A percentile compares a stretch with the other conserved stretches of the same genome.
Conservation (phyloP, 2,113 vertebrate genomes). For the Camelus bactrianus region DNA sequence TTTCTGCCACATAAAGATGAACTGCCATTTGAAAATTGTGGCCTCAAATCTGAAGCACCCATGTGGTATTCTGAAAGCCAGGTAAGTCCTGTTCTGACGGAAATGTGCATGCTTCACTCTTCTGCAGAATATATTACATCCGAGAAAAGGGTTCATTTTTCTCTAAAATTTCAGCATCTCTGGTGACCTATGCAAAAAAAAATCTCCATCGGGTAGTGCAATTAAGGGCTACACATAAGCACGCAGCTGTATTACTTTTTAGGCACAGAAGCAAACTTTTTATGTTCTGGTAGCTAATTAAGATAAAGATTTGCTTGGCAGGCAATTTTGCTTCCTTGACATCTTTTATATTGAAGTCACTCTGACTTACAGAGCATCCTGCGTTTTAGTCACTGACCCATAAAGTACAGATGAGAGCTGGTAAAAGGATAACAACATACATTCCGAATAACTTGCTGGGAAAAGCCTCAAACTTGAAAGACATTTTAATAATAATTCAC, state of each 20-base stretch:
- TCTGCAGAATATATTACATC: background rate
- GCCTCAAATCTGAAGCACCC: conserved; percentile 21
- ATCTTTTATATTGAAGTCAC: conserved; percentile 67
- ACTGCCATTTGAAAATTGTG: conserved; percentile 47
- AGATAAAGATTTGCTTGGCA: conserved; percentile 77
- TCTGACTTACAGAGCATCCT: conserved; percentile 68
- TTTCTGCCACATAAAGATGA: conserved; percentile 53
- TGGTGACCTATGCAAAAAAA: background rate
- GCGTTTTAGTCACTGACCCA: conserved; percentile 72
- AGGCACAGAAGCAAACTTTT: conserved; percentile 65
- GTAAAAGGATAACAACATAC: conserved; percentile 67
- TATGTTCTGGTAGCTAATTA: conserved; percentile 75
- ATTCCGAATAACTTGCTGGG: conserved; percentile 71
- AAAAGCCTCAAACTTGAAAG: conserved; percentile 62
- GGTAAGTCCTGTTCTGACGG: background rate
- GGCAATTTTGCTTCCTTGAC: conserved; percentile 65
- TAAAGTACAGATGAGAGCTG: conserved; percentile 78
- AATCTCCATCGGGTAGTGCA: background rate
- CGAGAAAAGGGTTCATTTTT: background rate
- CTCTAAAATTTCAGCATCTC: conserved; percentile 32
- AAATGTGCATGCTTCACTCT: background rate
- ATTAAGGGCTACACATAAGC: background rate
- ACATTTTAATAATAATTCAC: conserved; percentile 67
- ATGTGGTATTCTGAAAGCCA: background rate
- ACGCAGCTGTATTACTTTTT: conserved; percentile 20